Evolutionary conservation across 2,888 invertebrate genomes (phyloP).

Genomic region (Octodonta nipae): DNA sequence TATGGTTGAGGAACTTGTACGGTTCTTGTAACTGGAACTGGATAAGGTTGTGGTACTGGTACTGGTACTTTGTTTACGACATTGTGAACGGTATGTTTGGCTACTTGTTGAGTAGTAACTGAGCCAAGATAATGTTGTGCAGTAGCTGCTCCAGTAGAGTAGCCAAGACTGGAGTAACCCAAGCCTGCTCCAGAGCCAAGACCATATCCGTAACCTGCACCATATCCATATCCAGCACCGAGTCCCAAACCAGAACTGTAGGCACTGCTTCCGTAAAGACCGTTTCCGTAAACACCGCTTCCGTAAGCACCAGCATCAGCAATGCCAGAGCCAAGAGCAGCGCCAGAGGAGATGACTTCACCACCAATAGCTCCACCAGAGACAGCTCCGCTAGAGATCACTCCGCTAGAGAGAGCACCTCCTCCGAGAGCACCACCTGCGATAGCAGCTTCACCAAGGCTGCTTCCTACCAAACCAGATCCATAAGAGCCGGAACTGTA

Average conservation of each 20-base stretch:
- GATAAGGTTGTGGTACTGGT: constrained; percentile 28
- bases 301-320: constrained; percentile 1
- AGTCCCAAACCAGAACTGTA: constrained; percentile 1
- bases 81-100: constrained; percentile 18
- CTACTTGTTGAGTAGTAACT: constrained; percentile 8
- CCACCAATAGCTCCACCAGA: background rate
- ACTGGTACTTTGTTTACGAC: constrained; percentile 23
- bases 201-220: background rate
- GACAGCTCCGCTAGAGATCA: constrained; percentile 1
- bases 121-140: constrained; percentile 4
- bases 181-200: background rate
- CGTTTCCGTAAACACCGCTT: background rate
- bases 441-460: background rate
- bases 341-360: background rate
- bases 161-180: constrained; percentile 1
- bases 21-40: constrained; percentile 23
- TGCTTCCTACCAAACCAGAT: constrained; percentile 2
- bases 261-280: constrained; percentile 1
- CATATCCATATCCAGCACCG: constrained; percentile 3
- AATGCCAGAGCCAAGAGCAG: background rate
- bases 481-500: constrained; percentile 6
- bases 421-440: constrained; percentile 3
- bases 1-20: constrained; percentile 28
- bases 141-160: constrained; percentile 2
- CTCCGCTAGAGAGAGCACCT: background rate